Base-by-base conservation (phyloP, 2,797 vertebrate species). In the Gouania willdenowi region DNA sequence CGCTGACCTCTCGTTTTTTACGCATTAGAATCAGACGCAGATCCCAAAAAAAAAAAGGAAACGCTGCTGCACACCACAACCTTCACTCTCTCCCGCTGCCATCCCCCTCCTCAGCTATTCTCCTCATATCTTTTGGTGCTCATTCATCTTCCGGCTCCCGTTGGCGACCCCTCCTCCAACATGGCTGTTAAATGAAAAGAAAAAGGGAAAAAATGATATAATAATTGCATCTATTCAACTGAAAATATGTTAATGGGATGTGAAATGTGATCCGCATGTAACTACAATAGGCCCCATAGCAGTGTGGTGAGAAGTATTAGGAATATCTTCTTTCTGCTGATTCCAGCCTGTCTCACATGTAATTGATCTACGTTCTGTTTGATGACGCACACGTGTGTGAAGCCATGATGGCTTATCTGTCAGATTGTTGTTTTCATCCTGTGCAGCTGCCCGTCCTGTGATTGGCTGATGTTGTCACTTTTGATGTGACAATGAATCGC, bases 91-190 rank as follows among this genome's bases (percentile, higher is more conserved):
- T 23, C 45, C 34, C 35, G 13, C 26, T 17, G 8, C 49, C 39
- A 12, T 15, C 27, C 54, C 37, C 40, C 32, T 33, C 45, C 23
- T 29, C 8, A 25, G 10, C 36, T 41, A 26, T 42, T 26, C 34
- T 43, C 38, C 24, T 54, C 45, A 34, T 49, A 26, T 51, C 16
- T 9, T 35, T 36, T 49, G 37, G 14, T 24, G 13, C 55, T 63
- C 78, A 42, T 75, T 71, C 51, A 55, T 77, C 61, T 67, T 55
- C 37, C 38, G 39, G 27, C 38, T 56, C 38, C 26, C 7, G 33
- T 40, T 57, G 41, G 44, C 52, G 39, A 41, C 25, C 26, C 8
- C 34, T 72, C 35, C 55, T 62, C 47, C 38, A 40, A 32, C 33
- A 38, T 71, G 63, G 30, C 51, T 60, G 40, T 55, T 54, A 52